A percentile compares a stretch with the other conserved stretches of the same genome.
Conservation (phyloP, 2,888 invertebrate genomes). For the Noctua fimbriata region DNA sequence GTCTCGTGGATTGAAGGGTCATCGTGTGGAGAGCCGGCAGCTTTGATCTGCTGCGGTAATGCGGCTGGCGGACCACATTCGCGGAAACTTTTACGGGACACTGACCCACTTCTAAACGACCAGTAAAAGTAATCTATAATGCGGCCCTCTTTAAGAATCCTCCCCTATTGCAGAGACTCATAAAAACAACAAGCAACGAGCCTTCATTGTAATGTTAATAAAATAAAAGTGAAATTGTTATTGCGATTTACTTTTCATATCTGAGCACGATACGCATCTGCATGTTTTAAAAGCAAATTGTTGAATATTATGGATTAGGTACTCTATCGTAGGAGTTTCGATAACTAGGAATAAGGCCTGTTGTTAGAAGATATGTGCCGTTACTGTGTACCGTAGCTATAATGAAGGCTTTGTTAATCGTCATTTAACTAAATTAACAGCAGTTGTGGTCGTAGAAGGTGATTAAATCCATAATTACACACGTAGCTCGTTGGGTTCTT, state of each 20-base stretch:
- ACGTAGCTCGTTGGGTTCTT: constrained; percentile 42
- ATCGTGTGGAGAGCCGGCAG: constrained; percentile 75
- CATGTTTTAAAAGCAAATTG: constrained; percentile 59
- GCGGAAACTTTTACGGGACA: constrained; percentile 88
- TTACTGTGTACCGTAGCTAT: constrained; percentile 44
- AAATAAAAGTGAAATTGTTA: constrained; percentile 50
- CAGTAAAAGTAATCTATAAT: constrained; percentile 79
- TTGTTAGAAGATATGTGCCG: constrained; percentile 32
- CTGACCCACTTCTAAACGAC: constrained; percentile 85
- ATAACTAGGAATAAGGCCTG: constrained; percentile 52
- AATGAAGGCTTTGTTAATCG: constrained; percentile 40
- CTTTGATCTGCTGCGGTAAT: constrained; percentile 86
- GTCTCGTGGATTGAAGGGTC: constrained; percentile 76
- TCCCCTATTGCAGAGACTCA: constrained; percentile 61
- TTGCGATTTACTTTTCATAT: constrained; percentile 43
- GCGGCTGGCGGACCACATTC: constrained; percentile 81
- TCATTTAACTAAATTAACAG: constrained; percentile 51
- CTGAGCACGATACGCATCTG: constrained; percentile 18
- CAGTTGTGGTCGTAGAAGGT: constrained; percentile 30
- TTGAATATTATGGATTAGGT: constrained; percentile 37
- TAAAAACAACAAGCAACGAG: constrained; percentile 58
- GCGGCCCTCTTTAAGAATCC: constrained; percentile 76
- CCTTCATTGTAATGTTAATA: constrained; percentile 58
- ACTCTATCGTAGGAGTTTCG: constrained; percentile 57
- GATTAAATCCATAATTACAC: constrained; percentile 56